These are phyloP conservation scores for Pocillopora grandis DNA, from an alignment of 92 coral and sea anemone species.

Conservation along the genomic window DNA sequence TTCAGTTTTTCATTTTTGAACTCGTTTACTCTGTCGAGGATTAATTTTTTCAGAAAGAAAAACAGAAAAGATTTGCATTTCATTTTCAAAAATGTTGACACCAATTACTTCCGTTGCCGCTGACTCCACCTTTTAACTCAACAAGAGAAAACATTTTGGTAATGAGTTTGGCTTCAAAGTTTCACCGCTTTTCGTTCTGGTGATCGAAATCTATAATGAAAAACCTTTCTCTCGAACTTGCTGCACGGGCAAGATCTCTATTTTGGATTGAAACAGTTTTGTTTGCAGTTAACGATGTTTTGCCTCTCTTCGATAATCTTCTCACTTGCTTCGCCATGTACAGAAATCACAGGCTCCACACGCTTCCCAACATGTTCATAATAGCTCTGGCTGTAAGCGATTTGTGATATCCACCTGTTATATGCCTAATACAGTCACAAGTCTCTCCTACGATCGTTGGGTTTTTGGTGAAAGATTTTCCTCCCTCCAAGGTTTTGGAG, in stretches of 20 bases:
- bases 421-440: constrained; percentile 46
- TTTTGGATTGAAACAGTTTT: constrained; percentile 43
- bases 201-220: neutral
- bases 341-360: constrained; percentile 45
- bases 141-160: too few species aligned
- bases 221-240: constrained; percentile 6
- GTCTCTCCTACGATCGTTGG: constrained; percentile 34
- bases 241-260: neutral
- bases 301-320: constrained; percentile 41
- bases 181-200: too few species aligned
- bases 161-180: too few species aligned
- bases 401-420: constrained; percentile 47
- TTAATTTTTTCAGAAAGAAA: too few species aligned
- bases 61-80: too few species aligned
- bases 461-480: constrained; percentile 37
- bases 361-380: constrained; percentile 48
- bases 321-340: constrained; percentile 45
- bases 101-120: too few species aligned
- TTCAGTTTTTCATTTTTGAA: too few species aligned
- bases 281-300: constrained; percentile 14
- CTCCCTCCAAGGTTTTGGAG: constrained; percentile 35
- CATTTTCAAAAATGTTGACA: too few species aligned
- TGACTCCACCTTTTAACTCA: too few species aligned
- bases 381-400: constrained; percentile 58
- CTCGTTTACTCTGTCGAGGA: too few species aligned